Evolutionary conservation across 2,113 vertebrate genomes (phyloP).

Genomic region (Neomonachus schauinslandi): DNA sequence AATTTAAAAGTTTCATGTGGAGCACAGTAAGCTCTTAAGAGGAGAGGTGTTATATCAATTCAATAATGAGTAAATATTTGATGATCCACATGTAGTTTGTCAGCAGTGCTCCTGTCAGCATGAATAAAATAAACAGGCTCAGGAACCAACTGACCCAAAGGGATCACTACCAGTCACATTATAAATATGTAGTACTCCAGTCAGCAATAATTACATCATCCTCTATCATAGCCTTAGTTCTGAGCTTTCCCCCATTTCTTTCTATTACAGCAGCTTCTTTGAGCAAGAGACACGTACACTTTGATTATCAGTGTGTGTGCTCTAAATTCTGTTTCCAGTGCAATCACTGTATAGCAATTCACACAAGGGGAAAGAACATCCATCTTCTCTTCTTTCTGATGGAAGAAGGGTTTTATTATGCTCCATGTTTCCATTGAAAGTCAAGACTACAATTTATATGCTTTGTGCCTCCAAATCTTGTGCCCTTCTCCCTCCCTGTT

Average conservation of each 20-base stretch:
- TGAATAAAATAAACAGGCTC: slow-evolving; percentile 77
- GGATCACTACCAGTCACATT: slow-evolving; percentile 60
- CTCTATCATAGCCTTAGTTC: slow-evolving; percentile 46
- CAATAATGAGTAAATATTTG: slow-evolving; percentile 70
- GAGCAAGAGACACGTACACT: slow-evolving; percentile 4
- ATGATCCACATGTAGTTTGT: slow-evolving; percentile 62
- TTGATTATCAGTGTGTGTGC: slow-evolving; percentile 11
- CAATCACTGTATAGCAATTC: neutral
- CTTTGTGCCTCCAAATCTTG: slow-evolving; percentile 49
- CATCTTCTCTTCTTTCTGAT: slow-evolving; percentile 60
- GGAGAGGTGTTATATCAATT: slow-evolving; percentile 5
- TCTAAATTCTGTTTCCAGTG: neutral
- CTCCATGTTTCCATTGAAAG: slow-evolving; percentile 61
- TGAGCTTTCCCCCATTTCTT: neutral
- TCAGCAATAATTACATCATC: slow-evolving; percentile 76
- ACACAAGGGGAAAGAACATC: neutral
- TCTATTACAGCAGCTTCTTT: slow-evolving; percentile 61
- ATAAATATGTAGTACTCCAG: slow-evolving; percentile 75
- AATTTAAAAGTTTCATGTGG: slow-evolving; percentile 58
- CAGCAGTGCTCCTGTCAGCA: slow-evolving; percentile 71
- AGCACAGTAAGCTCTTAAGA: slow-evolving; percentile 50
- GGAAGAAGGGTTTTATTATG: slow-evolving; percentile 67
- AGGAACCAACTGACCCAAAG: slow-evolving; percentile 77
- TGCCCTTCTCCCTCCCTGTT: slow-evolving; percentile 38
- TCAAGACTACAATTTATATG: slow-evolving; percentile 54